Base-by-base conservation (phyloP, 2,113 vertebrate genomes). In the Misgurnus mizolepis region DNA sequence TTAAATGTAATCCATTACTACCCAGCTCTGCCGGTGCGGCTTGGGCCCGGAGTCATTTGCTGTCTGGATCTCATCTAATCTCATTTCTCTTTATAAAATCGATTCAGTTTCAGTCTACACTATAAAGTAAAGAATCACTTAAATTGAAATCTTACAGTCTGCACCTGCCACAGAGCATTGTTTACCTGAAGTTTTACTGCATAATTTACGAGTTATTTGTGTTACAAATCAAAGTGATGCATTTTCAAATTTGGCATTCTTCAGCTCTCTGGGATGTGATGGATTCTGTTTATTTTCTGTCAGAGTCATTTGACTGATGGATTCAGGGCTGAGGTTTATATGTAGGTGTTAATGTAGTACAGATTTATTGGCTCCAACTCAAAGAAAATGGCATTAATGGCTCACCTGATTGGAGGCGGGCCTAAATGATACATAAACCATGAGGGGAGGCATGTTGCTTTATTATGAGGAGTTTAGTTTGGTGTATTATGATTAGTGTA, bases 211-310 rank as follows among this genome's bases (percentile, higher is more conserved):
- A 73, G 78, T 76, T 75, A 43, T 79, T 55, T 79, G 70, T 64
- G 77, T 78, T 69, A 68, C 78, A 81, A 81, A 86, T 86, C 81
- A 82, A 76, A 82, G 85, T 71, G 85, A 71, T 79, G 76, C 80
- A 83, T 74, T 82, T 88, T 85, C 83, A 79, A 66, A 87, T 88
- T 82, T 85, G 78, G 83, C 78, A 83, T 89, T 88, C 82, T 66
- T 87, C 66, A 34, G 39, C 39, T 80, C 72, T 72, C 27, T 66
- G 53, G n/a, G 53, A 69, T 50, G 64, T 91, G 90, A 91, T 89
- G 86, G 89, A 92, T 91, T 83, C 79, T 89, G 87, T 89, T 91
- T 89, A 86, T 86, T 83, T 88, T 86, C 65, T 60, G 64, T 80
- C 69, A 81, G 75, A 7, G 56, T 80, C 80, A 67, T 85, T 85